Percentiles rank a stretch among this genome's conserved stretches.
These are phyloP conservation scores for Caenorhabditis becei DNA, from an alignment of 2,888 invertebrate species.

Conservation along the genomic window DNA sequence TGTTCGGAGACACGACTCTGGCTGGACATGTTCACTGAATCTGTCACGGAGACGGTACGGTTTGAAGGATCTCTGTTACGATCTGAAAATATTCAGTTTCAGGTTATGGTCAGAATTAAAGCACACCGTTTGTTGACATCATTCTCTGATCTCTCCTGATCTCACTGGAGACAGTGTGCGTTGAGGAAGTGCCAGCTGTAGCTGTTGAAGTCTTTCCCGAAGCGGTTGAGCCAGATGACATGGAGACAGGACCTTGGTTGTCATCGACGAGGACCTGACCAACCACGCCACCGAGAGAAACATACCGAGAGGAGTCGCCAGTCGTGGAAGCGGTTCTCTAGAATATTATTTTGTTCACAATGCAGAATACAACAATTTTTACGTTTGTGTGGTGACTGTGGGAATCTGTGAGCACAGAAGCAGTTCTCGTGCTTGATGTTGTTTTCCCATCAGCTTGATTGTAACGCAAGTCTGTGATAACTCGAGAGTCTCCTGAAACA, in stretches of 20 bases:
- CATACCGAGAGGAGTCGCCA: constrained; percentile 50
- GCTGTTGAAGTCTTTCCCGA: constrained; percentile 37
- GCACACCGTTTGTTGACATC: not conserved
- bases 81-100: constrained; percentile 3
- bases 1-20: constrained; percentile 51
- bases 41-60: constrained; percentile 32
- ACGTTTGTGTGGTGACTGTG: constrained; percentile 61
- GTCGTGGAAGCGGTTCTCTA: constrained; percentile 57
- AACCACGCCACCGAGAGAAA: constrained; percentile 47
- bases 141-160: constrained; percentile 25
- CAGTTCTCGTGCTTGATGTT: constrained; percentile 21
- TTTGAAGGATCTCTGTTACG: constrained; percentile 21
- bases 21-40: constrained; percentile 20
- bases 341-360: not conserved
- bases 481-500: constrained; percentile 65
- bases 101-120: not conserved
- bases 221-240: constrained; percentile 43
- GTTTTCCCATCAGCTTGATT: constrained; percentile 23
- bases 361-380: not conserved
- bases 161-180: constrained; percentile 30
- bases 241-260: constrained; percentile 17
- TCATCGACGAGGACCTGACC: constrained; percentile 54
- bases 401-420: constrained; percentile 43
- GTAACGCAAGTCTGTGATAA: constrained; percentile 42
- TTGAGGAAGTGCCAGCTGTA: constrained; percentile 3